Base-by-base conservation (phyloP, 2,888 invertebrate species). In the Gymnoscelis rufifasciata region DNA sequence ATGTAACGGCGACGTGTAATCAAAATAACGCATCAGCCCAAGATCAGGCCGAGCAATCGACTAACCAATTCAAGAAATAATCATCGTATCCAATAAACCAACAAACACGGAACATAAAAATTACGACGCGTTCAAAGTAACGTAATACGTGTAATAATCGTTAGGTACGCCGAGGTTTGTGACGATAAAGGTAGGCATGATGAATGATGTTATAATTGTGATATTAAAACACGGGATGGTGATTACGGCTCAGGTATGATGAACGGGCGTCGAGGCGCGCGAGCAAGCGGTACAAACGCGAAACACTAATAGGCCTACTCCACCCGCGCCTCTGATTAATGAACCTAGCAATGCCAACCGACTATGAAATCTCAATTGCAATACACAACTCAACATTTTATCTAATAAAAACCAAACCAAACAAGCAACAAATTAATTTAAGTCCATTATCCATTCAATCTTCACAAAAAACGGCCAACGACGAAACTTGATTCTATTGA, bases 171-270 rank as follows among this genome's bases (percentile, higher is more conserved):
- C 78, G 76, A 79, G 74, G 79, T 77, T 60, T 65, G 74, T 71
- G 79, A 79, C 78, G 83, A 83, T 86, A 82, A 81, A 79, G 63
- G 70, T 74, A 65, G 68, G 61, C 72, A 75, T 80, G 81, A 83
- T 84, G 81, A 84, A 87, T 83, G 80, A 78, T 83, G 79, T 74
- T 77, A 78, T 78, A 76, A 81, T 83, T 81, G 74, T 60, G 77
- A 75, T 83, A 78, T 79, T 78, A 74, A 77, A 81, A 78, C 71
- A 73, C 51, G 62, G 69, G 72, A 79, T 65, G 69, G 68, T 77
- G 78, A 84, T 83, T 83, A 79, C 66, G 70, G 64, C 52, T 60
- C 60, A 19, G 5, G 5, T 19, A 19, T 3, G 19, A 19, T 56
- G 57, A 60, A 57, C 64, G 71, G 71, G 74, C 68, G 70, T 55